Base-by-base conservation (phyloP, 1,140 invertebrate species). In the Teleopsis dalmanni region DNA sequence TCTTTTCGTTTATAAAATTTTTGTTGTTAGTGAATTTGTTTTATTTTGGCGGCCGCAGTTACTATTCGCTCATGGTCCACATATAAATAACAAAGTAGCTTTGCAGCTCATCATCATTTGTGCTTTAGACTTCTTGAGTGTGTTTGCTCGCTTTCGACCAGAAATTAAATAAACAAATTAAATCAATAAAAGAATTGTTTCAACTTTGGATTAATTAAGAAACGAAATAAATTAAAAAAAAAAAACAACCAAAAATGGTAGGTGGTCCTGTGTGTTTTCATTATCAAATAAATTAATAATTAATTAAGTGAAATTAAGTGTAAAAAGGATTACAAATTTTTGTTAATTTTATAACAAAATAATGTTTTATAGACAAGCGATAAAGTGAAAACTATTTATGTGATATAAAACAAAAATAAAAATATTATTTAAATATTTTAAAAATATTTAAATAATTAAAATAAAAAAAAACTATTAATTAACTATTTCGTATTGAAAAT, bases 61-160 rank as follows among this genome's bases (percentile, higher is more conserved):
- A n/a, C n/a, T n/a, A n/a, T n/a, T n/a, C n/a, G n/a, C 16, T 37
- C n/a, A 21, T 43, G 41, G 16, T 14, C 26, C 41, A 43, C 26
- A 43, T 43, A 43, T 43, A 43, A 43, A 43, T 43, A 43, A 27
- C 25, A 43, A 43, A 43, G 41, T 29, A 27, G 31, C 16, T 43
- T 31, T 31, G 41, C n/a, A 16, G 41, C 41, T 43, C 41, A 43
- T 43, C 25, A 43, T 43, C 41, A 43, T 43, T 43, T 43, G 27
- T 43, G 26, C 31, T 43, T 18, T 19, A 27, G n/a, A 7, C 41
- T 31, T 6, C 25, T 43, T 19, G 26, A 43, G 41, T 43, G 41
- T 43, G 23, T 40, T 40, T 18, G 41, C 26, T 43, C 16, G 26
- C n/a, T n/a, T n/a, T 43, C 38, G 6, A 16, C 18, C 37, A 18